Evolutionary conservation across 2,888 invertebrate genomes (phyloP).

Genomic region (Steinernema scapterisci): DNA sequence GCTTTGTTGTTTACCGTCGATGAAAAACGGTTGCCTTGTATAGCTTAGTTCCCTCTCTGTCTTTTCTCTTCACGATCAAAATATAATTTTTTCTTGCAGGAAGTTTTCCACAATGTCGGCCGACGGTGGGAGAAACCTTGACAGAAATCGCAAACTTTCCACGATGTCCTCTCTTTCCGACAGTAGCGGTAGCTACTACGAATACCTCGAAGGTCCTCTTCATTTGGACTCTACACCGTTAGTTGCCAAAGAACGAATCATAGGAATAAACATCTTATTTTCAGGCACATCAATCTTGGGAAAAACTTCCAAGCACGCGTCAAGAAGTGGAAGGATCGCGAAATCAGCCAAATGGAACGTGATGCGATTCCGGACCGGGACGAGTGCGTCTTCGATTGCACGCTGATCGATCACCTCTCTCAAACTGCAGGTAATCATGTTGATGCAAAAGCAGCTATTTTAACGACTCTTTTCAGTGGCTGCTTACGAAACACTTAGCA

Average conservation of each 20-base stretch:
- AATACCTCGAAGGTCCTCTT: conserved; percentile 41
- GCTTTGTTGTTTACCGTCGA: too few relatives aligned
- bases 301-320: conserved; percentile 62
- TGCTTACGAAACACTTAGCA: conserved; percentile 62
- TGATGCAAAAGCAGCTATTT: background rate
- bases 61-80: too few relatives aligned
- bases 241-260: conserved; percentile 1
- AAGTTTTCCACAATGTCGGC: conserved; percentile 25
- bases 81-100: background rate
- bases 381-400: conserved; percentile 55
- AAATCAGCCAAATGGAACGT: conserved; percentile 52
- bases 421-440: conserved; percentile 38
- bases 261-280: background rate
- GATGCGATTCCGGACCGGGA: conserved; percentile 60
- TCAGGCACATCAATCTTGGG: conserved; percentile 58
- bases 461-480: conserved; percentile 48
- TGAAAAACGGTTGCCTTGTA: too few relatives aligned
- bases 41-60: too few relatives aligned
- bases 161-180: conserved; percentile 42
- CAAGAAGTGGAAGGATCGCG: conserved; percentile 63
- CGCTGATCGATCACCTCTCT: conserved; percentile 55
- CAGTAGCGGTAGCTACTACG: conserved; percentile 41
- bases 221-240: conserved; percentile 50
- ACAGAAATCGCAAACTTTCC: conserved; percentile 20
- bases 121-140: background rate